Evolutionary conservation across 2,888 invertebrate genomes (phyloP).

Genomic region (Phasia obesa): DNA sequence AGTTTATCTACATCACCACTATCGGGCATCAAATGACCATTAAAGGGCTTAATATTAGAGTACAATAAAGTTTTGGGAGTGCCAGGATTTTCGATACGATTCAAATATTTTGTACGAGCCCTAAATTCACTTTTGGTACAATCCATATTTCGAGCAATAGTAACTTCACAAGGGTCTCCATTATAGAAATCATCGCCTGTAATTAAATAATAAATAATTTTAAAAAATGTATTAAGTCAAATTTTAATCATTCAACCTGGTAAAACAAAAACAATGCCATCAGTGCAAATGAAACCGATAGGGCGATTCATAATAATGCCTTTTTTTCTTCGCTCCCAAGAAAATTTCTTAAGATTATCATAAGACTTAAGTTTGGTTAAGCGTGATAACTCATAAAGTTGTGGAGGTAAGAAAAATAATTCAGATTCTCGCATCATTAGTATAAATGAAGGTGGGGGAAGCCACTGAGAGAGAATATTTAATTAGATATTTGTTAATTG

Average conservation of each 20-base stretch:
- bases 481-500: background rate
- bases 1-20: background rate
- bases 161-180: slow-evolving; percentile 76
- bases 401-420: background rate
- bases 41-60: background rate
- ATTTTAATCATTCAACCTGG: background rate
- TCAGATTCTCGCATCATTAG: slow-evolving; percentile 74
- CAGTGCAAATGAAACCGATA: background rate
- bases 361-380: background rate
- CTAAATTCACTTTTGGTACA: background rate
- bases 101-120: background rate
- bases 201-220: background rate
- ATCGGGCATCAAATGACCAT: background rate
- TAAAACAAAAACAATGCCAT: background rate
- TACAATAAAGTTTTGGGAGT: background rate
- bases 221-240: background rate
- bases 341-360: background rate
- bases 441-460: background rate
- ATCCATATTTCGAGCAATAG: slow-evolving; percentile 47
- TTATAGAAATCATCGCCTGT: slow-evolving; percentile 84
- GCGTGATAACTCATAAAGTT: no score
- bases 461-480: background rate
- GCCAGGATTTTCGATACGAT: background rate
- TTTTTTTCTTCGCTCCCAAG: background rate
- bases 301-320: background rate